Evolutionary conservation across 2,113 vertebrate genomes (phyloP), one percentile per base, ranked within the genome.

Genomic region (Perca flavescens): DNA sequence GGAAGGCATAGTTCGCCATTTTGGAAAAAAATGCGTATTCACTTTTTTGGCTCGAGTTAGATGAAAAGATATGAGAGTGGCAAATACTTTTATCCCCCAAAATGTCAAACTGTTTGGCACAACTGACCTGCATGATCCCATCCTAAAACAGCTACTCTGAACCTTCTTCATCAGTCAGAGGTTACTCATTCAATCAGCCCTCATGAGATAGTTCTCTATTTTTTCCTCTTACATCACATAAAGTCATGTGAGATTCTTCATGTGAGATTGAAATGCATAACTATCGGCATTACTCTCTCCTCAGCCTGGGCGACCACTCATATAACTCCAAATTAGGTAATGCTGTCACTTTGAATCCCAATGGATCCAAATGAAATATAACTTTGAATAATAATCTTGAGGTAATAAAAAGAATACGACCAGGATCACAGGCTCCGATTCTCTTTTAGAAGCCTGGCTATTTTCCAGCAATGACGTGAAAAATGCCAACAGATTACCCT

Each of bases 161-260:
- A 76, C 36, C 58, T 65, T 56, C 31, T 25, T 46, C 54, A 57
- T 68, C 67, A 65, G 67, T 70, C 68, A 49, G 62, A 83, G 74
- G 53, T 67, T 28, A 10, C 40, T 43, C 2, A 9, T 28, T 77
- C 16, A 9, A 71, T 86, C 73, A 72, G 34, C 17, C 58, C 63
- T 36, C 64, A 17, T 64, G 67, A 84, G 54, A 73, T 40, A 79
- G 72, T 85, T 53, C 70, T 83, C 34, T 58, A 50, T 79, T 63
- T 28, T 73, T 54, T 28, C 68, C 7, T 81, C 71, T 82, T 84
- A 72, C 75, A 68, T 88, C 66, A 25, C 72, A 73, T 57, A 8
- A 67, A 83, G 75, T 88, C 91, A 91, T 85, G 72, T 80, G 90
- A 88, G 84, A 88, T 88, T 91, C 79, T 88, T 80, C 46, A 43